Evolutionary conservation across 2,888 invertebrate species (phyloP).

Genomic region (Ectobius pallidus): DNA sequence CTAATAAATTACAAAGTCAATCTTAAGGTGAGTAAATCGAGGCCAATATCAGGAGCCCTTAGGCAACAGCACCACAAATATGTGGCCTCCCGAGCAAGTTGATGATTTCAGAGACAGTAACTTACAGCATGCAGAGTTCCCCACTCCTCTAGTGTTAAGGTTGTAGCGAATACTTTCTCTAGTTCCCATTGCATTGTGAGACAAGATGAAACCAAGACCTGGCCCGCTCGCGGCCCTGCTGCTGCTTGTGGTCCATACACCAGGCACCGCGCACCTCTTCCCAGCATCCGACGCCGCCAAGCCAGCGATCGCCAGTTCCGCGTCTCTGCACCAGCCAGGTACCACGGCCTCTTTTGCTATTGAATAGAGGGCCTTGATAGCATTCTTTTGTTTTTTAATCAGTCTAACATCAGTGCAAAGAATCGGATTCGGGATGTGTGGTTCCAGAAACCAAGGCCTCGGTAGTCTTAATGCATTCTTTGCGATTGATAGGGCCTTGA

Average conservation of each 20-base stretch:
- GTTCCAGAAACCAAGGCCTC: too few species aligned
- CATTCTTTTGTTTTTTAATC: too few species aligned
- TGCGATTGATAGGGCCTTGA: too few species aligned
- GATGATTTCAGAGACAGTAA: too few species aligned
- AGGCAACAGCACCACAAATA: not conserved
- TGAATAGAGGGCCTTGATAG: too few species aligned
- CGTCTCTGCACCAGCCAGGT: not conserved
- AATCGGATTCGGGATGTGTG: too few species aligned
- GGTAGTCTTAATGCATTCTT: too few species aligned
- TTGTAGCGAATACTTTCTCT: conserved; percentile 6
- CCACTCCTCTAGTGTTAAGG: not conserved
- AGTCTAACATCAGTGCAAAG: too few species aligned
- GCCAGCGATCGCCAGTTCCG: not conserved
- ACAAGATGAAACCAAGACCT: conserved; percentile 14
- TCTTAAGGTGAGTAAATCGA: not conserved
- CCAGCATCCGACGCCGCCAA: conserved; percentile 21
- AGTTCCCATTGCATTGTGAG: not conserved
- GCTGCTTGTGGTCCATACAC: conserved; percentile 1
- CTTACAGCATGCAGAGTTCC: not conserved
- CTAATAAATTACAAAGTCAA: not conserved
- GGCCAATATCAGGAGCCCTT: not conserved
- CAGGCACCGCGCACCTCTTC: conserved; percentile 30
- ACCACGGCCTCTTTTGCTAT: not conserved
- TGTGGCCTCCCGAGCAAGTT: not conserved
- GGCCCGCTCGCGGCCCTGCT: conserved; percentile 13